Base-by-base conservation (phyloP, 2,888 invertebrate species). In the Clitarchus hookeri region DNA sequence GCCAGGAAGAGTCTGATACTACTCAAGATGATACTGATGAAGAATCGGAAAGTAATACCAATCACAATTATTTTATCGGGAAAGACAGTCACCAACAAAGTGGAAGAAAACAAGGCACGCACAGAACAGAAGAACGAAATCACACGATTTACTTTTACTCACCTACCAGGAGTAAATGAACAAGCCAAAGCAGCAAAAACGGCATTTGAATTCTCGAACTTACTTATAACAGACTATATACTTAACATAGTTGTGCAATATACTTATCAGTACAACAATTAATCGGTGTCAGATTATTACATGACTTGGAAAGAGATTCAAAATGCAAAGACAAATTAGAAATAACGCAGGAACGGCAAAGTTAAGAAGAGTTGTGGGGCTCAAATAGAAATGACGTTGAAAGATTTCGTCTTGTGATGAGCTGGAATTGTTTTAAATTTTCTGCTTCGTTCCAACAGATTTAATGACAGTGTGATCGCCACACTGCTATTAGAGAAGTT, bases 381-480 rank as follows among this genome's bases (percentile, higher is more conserved):
- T 65, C 65, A 19, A 16, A 48, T 48, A 12, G 19, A 9, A 23
- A 65, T 65, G 65, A 23, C 6, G 65, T 65, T 65, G 65, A 65
- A n/a, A 65, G 65, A 23, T 65, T 65, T 65, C 1, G n/a, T 23
- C 65, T 65, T 8, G 65, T 65, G n/a, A 65, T 65, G 65, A 65
- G 16, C 65, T 65, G 0, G 23, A 65, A n/a, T 16, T n/a, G 65
- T 65, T 65, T n/a, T 86, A 85, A n/a, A 36, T 4, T 36, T 36
- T 36, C 36, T 36, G 36, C 36, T 36, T 36, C 36, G 36, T 36
- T 36, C 36, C 79, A 84, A 89, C 82, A 48, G 89, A 80, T 89
- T 89, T 88, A 89, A 89, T 86, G 87, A 89, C 88, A 84, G 36
- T 54, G 83, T 36, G 88, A 89, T 86, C 84, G 85, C 80, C 80